Conservation (phyloP, 2,888 invertebrate genomes). For the Drosophila anomalipes region DNA sequence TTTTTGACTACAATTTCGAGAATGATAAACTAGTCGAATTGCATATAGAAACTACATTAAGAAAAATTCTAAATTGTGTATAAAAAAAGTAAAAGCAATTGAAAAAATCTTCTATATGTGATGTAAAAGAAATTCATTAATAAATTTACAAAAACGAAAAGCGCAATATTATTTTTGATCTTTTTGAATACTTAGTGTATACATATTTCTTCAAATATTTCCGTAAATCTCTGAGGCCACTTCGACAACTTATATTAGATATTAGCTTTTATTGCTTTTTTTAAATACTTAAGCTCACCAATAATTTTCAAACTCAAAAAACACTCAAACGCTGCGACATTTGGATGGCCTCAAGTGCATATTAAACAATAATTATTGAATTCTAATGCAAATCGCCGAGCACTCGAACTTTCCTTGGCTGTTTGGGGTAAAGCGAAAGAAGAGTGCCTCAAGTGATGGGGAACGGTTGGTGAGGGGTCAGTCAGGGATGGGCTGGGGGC, state of each 20-base stretch:
- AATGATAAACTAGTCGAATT: neutral
- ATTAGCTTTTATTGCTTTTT: constrained; percentile 8
- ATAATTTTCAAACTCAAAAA: neutral
- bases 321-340: constrained; percentile 46
- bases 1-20: neutral
- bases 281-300: neutral
- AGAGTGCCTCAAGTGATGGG: constrained; percentile 45
- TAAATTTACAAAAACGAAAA: neutral
- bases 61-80: neutral
- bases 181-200: neutral
- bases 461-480: constrained; percentile 3
- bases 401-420: constrained; percentile 21
- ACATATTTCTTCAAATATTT: neutral
- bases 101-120: neutral
- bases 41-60: neutral
- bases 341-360: constrained; percentile 57
- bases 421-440: constrained; percentile 20
- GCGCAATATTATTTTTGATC: no score
- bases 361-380: constrained; percentile 76
- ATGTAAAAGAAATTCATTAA: neutral
- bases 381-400: constrained; percentile 65
- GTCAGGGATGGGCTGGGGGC: constrained; percentile 4
- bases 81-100: neutral
- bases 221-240: neutral
- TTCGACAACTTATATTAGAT: neutral